Conservation (phyloP, 2,113 vertebrate genomes). For the Turnix velox region DNA sequence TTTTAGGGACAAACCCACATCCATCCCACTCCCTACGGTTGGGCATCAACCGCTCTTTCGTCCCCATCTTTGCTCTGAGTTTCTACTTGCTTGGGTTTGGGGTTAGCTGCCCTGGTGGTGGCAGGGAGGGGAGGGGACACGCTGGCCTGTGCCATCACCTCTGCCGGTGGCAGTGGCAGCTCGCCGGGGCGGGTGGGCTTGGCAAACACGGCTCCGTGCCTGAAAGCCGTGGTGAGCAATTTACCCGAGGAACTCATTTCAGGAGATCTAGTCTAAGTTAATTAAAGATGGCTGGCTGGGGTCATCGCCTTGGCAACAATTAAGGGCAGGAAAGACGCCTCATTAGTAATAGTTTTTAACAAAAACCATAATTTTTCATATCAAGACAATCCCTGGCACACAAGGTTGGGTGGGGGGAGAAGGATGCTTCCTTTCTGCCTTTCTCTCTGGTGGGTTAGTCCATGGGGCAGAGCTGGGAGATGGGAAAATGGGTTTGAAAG, state of each 20-base stretch:
- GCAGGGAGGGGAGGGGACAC: background rate
- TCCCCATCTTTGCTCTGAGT: background rate
- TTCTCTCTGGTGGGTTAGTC: background rate
- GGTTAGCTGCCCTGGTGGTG: fast-evolving
- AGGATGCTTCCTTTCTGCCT: background rate
- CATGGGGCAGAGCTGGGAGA: background rate
- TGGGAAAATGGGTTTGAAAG: background rate
- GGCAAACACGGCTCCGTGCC: slow-evolving; percentile 66
- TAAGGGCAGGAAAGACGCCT: slow-evolving; percentile 73
- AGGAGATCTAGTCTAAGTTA: slow-evolving; percentile 74
- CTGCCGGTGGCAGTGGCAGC: background rate
- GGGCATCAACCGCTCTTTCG: background rate
- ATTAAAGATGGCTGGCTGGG: slow-evolving; percentile 81
- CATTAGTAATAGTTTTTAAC: slow-evolving; percentile 74
- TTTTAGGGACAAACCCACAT: background rate
- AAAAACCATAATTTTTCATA: slow-evolving; percentile 64
- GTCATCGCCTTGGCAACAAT: slow-evolving; percentile 85
- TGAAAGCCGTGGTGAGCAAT: slow-evolving; percentile 68
- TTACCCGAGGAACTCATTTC: slow-evolving; percentile 75
- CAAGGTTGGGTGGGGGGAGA: background rate
- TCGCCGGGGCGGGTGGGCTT: background rate
- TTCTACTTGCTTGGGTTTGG: background rate
- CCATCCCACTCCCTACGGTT: background rate
- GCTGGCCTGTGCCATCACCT: background rate
- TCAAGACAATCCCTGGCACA: slow-evolving; percentile 10